Evolutionary conservation across 2,888 invertebrate species (phyloP).

Genomic region (Mayetiola destructor): DNA sequence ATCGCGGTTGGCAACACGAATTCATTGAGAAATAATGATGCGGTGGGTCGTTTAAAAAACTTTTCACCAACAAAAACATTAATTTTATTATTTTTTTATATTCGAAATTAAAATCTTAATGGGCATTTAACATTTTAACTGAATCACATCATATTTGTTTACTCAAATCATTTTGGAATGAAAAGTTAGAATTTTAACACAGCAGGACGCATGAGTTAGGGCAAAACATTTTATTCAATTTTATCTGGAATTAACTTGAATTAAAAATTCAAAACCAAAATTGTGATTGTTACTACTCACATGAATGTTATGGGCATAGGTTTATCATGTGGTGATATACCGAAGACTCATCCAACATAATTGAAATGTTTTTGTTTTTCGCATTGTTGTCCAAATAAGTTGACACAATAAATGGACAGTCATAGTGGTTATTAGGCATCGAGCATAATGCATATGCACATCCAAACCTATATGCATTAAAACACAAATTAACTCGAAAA

Average conservation of each 20-base stretch:
- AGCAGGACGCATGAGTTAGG: too few species aligned
- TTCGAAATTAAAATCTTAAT: not conserved
- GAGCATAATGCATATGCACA: too few species aligned
- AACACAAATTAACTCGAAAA: not conserved
- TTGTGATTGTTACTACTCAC: not conserved
- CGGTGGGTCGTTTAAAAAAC: not conserved
- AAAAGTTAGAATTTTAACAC: not conserved
- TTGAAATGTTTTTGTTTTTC: too few species aligned
- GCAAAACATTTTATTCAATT: constrained; percentile 5
- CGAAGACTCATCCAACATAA: too few species aligned
- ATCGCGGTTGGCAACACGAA: not conserved
- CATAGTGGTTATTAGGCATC: too few species aligned
- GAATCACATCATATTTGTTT: not conserved
- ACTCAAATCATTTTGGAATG: not conserved
- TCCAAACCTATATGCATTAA: not conserved
- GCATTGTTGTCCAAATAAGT: too few species aligned
- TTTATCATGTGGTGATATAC: not conserved
- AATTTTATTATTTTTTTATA: too few species aligned
- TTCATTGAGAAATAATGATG: not conserved
- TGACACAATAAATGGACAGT: too few species aligned
- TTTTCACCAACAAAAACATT: not conserved
- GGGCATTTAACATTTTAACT: not conserved
- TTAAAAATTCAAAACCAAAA: not conserved
- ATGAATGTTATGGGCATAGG: not conserved
- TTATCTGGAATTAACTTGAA: not conserved